phyloP scores from a whole-genome alignment of 2,888 invertebrate genomes.

The Abrostola triplasia region DNA sequence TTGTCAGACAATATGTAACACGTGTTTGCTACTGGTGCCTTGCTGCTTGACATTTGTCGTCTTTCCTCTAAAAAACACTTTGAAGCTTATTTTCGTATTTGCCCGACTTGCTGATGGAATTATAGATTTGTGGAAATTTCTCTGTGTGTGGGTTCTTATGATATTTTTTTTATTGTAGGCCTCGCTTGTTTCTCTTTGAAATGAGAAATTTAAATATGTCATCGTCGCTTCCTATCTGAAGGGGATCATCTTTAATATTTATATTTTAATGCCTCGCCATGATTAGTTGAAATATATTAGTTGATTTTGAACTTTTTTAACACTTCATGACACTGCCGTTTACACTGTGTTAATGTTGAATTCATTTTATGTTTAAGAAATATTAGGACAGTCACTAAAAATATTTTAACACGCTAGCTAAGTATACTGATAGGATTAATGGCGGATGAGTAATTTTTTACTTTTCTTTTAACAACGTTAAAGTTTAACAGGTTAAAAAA shows the following conservation, averaged over 20 bases:
- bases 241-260: constrained; percentile 76
- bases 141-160: constrained; percentile 79
- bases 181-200: constrained; percentile 79
- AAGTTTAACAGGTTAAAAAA: neutral
- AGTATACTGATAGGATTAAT: constrained; percentile 19
- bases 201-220: constrained; percentile 84
- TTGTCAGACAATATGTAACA: constrained; percentile 87
- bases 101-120: constrained; percentile 82
- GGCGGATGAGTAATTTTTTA: constrained; percentile 40
- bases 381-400: constrained; percentile 42
- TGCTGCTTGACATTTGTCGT: constrained; percentile 83
- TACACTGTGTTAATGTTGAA: constrained; percentile 67
- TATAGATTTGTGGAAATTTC: constrained; percentile 86
- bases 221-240: constrained; percentile 83
- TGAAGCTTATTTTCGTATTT: constrained; percentile 88
- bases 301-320: constrained; percentile 62
- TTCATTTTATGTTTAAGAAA: constrained; percentile 60
- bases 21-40: constrained; percentile 82
- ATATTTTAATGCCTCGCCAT: constrained; percentile 70
- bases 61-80: constrained; percentile 85
- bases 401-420: constrained; percentile 32
- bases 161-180: constrained; percentile 77
- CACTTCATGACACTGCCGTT: constrained; percentile 66
- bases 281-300: constrained; percentile 70
- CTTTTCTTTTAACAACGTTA: constrained; percentile 14